Percentiles rank a stretch among this genome's conserved stretches.
Evolutionary conservation across 2,113 vertebrate species (phyloP).

Genomic region (Talpa occidentalis): DNA sequence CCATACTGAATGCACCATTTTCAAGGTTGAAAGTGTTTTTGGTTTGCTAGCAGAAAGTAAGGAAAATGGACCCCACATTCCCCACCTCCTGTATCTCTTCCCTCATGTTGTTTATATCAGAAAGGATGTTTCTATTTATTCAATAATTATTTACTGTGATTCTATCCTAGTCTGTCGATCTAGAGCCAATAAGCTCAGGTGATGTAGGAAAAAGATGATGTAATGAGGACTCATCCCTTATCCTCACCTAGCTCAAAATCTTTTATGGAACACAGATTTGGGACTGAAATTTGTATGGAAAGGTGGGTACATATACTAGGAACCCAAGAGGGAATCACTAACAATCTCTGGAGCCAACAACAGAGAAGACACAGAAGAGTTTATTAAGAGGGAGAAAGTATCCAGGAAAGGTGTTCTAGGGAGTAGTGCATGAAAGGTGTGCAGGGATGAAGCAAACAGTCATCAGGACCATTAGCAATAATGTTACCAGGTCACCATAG

Average conservation of each 20-base stretch:
- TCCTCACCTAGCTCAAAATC: background rate
- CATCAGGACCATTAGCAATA: background rate
- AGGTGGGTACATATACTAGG: background rate
- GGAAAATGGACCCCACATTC: background rate
- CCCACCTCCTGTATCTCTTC: background rate
- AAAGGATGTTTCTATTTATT: background rate
- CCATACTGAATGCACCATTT: background rate
- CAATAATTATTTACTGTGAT: background rate
- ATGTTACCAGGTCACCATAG: background rate
- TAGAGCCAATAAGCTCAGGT: background rate
- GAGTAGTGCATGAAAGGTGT: background rate
- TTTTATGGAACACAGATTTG: background rate
- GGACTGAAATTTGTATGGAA: background rate
- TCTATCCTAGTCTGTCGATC: background rate
- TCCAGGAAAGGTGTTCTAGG: background rate
- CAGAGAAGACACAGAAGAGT: background rate
- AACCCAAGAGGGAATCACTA: background rate
- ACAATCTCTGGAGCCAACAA: background rate
- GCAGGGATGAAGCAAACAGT: background rate
- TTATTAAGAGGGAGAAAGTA: background rate
- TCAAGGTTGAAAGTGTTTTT: background rate
- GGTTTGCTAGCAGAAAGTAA: background rate
- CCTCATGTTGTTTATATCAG: fast-evolving
- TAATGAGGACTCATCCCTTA: background rate
- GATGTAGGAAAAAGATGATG: background rate